Base-by-base conservation (phyloP, 2,888 invertebrate species). In the Standfussiana lucernea region DNA sequence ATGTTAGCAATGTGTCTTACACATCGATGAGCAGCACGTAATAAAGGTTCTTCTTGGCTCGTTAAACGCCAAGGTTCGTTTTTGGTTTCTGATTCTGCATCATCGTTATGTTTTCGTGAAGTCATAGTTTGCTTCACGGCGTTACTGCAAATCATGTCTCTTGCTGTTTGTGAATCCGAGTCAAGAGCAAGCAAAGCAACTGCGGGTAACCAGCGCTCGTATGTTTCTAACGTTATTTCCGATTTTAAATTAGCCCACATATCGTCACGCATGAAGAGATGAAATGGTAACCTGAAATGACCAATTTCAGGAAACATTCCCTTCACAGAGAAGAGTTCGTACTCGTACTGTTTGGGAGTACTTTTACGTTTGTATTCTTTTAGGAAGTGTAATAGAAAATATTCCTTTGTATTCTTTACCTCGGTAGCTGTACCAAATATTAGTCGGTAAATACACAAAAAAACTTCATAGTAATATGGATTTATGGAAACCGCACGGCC, bases 101-200 rank as follows among this genome's bases (percentile, higher is more conserved):
- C 89, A 77, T 95, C 93, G 72, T 88, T 91, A 65, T 89, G 92
- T 87, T 95, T 95, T 84, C 95, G 91, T n/a, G 93, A 90, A 28
- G 96, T 97, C 97, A 97, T 97, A 2, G 96, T 97, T 93, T 97
- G 97, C 89, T 96, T 96, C 40, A 97, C 93, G 73, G 97, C 97
- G 77, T 96, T 97, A 88, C 97, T 97, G 83, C 97, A 97, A 86
- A 97, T 95, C 97, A 97, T 97, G 86, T 97, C 97, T 86, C 91
- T 94, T n/a, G 96, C 95, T 47, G 94, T 95, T 90, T 97, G 97
- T 77, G 93, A 85, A 90, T 96, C 95, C 28, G 93, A 92, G 86
- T 97, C 95, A 35, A 97, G 91, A 47, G 94, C 91, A 59, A 97
- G 90, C 79, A 97, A 91, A 59, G 94, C 89, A 56, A 95, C 96